Evolutionary conservation across 2,797 vertebrate species (phyloP).

Genomic region (Toxotes lorentzi): DNA sequence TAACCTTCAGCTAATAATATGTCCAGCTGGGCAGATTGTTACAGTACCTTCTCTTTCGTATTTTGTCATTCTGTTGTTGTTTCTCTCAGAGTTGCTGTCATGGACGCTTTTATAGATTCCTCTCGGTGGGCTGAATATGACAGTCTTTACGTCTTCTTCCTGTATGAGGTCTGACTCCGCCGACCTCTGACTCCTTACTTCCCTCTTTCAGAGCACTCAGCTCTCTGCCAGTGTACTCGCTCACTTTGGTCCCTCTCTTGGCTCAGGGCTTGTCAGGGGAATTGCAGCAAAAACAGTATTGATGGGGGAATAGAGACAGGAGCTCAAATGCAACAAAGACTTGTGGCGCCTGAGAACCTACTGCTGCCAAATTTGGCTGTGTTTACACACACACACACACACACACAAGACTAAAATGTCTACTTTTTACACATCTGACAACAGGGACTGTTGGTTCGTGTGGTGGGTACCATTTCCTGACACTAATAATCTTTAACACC

Average conservation of each 20-base stretch:
- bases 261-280: constrained; percentile 8
- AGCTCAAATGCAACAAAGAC: constrained; percentile 15
- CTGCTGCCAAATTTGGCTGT: not conserved
- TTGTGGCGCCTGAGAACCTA: constrained; percentile 9
- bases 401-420: constrained; percentile 13
- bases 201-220: constrained; percentile 47
- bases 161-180: constrained; percentile 8
- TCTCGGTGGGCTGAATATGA: not conserved
- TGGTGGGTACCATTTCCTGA: not conserved
- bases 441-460: not conserved
- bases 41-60: constrained; percentile 58
- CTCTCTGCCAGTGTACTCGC: not conserved
- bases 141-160: constrained; percentile 48
- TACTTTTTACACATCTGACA: not conserved
- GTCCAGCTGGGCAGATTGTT: not conserved
- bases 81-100: constrained; percentile 12
- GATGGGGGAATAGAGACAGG: constrained; percentile 32
- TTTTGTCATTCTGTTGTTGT: constrained; percentile 49
- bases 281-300: constrained; percentile 9
- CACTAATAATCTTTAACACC: not conserved
- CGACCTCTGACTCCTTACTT: constrained; percentile 46
- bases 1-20: not conserved
- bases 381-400: not conserved
- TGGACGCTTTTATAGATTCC: not conserved
- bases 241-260: constrained; percentile 14